These are phyloP conservation scores for Coregonus sp. DNA, from an alignment of 2,797 vertebrate genomes.

Conservation along the genomic window DNA sequence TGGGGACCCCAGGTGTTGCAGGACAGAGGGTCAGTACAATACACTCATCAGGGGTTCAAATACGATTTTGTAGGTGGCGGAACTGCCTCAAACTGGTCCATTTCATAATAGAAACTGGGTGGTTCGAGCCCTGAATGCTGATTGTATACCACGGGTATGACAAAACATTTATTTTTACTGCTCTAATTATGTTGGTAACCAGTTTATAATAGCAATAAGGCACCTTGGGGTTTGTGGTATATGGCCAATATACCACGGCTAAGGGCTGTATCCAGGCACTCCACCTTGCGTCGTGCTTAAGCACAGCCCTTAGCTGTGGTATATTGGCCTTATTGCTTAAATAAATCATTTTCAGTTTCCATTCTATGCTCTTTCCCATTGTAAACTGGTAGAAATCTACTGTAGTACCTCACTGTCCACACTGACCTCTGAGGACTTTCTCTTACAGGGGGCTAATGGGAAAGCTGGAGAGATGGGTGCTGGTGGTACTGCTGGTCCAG, in stretches of 20 bases:
- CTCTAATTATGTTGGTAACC: no score
- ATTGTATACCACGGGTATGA: no score
- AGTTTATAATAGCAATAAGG: no score
- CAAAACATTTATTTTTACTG: no score
- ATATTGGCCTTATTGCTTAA: no score
- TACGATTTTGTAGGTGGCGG: no score
- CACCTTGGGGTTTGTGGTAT: no score
- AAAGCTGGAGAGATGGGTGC: slow-evolving; percentile 96
- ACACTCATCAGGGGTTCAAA: not conserved
- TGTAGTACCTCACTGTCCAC: not conserved
- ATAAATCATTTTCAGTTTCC: not conserved
- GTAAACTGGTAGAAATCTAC: not conserved
- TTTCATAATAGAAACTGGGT: not conserved
- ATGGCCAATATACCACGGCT: no score
- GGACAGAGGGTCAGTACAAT: slow-evolving; percentile 85
- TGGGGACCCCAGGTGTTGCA: slow-evolving; percentile 83
- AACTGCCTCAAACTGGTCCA: not conserved
- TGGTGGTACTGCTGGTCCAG: slow-evolving; percentile 86
- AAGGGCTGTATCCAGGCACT: no score
- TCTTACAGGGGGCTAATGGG: slow-evolving; percentile 86
- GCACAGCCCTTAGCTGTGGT: no score
- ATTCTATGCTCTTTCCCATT: not conserved
- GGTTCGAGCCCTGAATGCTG: not conserved
- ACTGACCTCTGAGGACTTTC: not conserved
- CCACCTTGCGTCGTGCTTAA: no score